These are phyloP conservation scores for Drosophila gunungcola DNA, from an alignment of 1,140 invertebrate genomes.

Conservation along the genomic window DNA sequence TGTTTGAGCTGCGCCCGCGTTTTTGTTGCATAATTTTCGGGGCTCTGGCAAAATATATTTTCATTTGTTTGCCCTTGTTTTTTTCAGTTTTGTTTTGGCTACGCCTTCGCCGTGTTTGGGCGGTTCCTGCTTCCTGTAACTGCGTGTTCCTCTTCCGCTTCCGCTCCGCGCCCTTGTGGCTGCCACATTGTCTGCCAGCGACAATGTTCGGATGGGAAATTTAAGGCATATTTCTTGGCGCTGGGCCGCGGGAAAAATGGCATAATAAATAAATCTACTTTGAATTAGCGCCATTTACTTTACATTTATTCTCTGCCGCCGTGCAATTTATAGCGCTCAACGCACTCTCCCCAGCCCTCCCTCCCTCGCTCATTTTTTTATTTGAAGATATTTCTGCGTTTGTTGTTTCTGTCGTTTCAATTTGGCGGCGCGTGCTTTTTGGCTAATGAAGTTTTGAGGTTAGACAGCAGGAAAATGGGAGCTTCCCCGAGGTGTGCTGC, in stretches of 20 bases:
- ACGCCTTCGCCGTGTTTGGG: slow-evolving; percentile 49
- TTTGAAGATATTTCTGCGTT: slow-evolving; percentile 35
- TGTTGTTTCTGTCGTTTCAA: slow-evolving; percentile 57
- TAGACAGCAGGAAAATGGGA: slow-evolving; percentile 41
- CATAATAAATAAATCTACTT: slow-evolving; percentile 83
- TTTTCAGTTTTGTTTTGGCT: slow-evolving; percentile 36
- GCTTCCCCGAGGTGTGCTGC: slow-evolving; percentile 44
- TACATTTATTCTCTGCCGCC: slow-evolving; percentile 77
- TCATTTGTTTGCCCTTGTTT: slow-evolving; percentile 58
- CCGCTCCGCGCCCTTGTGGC: slow-evolving; percentile 17
- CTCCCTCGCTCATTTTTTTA: slow-evolving; percentile 17
- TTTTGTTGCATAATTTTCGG: slow-evolving; percentile 68
- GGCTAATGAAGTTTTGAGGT: slow-evolving; percentile 81
- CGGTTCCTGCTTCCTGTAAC: slow-evolving; percentile 25
- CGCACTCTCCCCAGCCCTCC: slow-evolving; percentile 34
- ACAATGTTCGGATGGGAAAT: slow-evolving; percentile 54
- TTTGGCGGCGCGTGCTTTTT: slow-evolving; percentile 73
- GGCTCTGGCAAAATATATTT: slow-evolving; percentile 50
- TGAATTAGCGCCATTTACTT: slow-evolving; percentile 83
- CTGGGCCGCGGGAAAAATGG: slow-evolving; percentile 72
- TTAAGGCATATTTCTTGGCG: slow-evolving; percentile 79
- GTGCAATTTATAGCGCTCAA: slow-evolving; percentile 67
- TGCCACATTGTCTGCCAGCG: slow-evolving; percentile 49
- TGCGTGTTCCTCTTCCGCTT: slow-evolving; percentile 27
- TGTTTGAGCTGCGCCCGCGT: slow-evolving; percentile 16